A percentile compares a stretch with the other conserved stretches of the same genome.
Evolutionary conservation across 2,797 vertebrate species (phyloP).

Genomic region (Hipposideros larvatus): DNA sequence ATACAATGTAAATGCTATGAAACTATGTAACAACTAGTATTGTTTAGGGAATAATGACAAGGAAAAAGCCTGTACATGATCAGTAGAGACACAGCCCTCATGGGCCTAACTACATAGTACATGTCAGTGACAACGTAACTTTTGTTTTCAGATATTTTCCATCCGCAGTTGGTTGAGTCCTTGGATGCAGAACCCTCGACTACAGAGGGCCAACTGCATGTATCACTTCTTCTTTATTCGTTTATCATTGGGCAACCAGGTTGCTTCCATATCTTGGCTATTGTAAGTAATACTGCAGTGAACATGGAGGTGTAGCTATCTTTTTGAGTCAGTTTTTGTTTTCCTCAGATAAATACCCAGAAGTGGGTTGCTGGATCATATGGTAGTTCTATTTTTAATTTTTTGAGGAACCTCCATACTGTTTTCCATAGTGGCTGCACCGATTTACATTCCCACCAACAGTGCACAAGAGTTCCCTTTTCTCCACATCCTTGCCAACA

Average conservation of each 20-base stretch:
- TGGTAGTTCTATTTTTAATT: not conserved
- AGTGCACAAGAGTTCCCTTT: not conserved
- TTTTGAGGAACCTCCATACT: not conserved
- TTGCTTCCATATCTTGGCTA: not conserved
- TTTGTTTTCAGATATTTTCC: not conserved
- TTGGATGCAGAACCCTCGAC: not conserved
- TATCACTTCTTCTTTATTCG: too few species aligned
- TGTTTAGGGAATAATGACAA: too few species aligned
- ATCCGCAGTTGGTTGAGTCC: not conserved
- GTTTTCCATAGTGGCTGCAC: not conserved
- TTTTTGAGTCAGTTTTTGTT: not conserved
- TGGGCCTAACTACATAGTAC: too few species aligned
- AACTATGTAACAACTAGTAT: too few species aligned
- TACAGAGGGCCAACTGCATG: not conserved
- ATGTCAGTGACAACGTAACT: not conserved
- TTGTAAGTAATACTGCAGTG: not conserved
- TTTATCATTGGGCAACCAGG: too few species aligned
- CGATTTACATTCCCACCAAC: too few species aligned
- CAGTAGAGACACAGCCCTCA: not conserved
- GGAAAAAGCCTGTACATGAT: too few species aligned
- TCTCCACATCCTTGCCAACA: not conserved
- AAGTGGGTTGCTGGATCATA: not conserved
- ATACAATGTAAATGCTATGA: too few species aligned
- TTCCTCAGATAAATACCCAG: not conserved
- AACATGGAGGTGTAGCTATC: not conserved